Percentiles rank a stretch among this genome's conserved stretches.
phyloP scores from a whole-genome alignment of 2,113 vertebrate genomes.

The Sinocyclocheilus maitianheensis region DNA sequence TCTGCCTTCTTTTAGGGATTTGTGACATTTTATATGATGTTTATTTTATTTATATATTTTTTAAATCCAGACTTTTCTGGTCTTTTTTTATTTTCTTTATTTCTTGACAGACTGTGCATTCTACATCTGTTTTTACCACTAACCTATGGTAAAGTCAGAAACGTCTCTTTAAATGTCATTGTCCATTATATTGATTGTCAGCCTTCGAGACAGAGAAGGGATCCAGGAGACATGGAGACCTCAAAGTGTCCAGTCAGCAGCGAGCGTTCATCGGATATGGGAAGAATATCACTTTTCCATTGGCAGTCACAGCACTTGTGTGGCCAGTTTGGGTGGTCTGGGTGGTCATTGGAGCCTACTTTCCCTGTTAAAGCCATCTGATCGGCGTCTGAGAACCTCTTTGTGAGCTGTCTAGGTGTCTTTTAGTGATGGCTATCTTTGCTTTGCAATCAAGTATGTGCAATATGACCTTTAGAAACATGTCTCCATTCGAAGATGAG shows the following conservation, averaged over 20 bases:
- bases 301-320: conserved; percentile 37
- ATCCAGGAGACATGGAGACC: conserved; percentile 4
- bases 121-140: conserved; percentile 24
- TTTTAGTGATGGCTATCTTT: conserved; percentile 27
- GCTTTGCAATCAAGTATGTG: conserved; percentile 29
- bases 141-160: not conserved
- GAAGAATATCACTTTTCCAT: conserved; percentile 31
- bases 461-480: conserved; percentile 30
- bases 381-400: conserved; percentile 29
- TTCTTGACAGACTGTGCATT: not conserved
- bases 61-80: not conserved
- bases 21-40: not conserved
- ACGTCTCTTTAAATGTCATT: not conserved
- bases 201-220: not conserved
- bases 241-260: conserved; percentile 43
- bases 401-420: conserved; percentile 34
- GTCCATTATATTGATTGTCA: conserved; percentile 29
- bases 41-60: not conserved
- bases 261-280: conserved; percentile 23
- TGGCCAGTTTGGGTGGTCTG: conserved; percentile 44
- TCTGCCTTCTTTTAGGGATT: not conserved
- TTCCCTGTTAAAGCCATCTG: conserved; percentile 44
- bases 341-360: conserved; percentile 41
- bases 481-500: not conserved
- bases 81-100: not conserved